These are phyloP conservation scores for Butorides virescens DNA, from an alignment of 2,113 vertebrate genomes.

Conservation along the genomic window DNA sequence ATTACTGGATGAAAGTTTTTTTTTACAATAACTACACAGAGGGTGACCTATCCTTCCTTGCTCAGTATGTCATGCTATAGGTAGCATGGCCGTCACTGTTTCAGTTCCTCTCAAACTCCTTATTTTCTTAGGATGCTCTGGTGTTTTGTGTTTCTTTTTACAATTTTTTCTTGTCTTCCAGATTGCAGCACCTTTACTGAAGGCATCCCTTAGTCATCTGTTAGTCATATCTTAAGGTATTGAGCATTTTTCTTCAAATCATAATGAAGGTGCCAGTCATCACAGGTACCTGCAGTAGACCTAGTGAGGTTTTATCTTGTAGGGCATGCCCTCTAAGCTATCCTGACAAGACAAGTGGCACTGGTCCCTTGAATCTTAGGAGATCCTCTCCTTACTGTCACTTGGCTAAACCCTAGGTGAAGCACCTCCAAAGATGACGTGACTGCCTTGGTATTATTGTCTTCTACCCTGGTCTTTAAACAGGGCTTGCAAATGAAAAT, in stretches of 20 bases:
- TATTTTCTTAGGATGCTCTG: not conserved
- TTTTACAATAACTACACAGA: not conserved
- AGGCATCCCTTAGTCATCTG: not conserved
- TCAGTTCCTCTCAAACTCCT: not conserved
- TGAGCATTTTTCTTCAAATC: not conserved
- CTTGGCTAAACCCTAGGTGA: not conserved
- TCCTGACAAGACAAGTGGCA: not conserved
- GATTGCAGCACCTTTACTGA: not conserved
- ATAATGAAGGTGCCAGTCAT: not conserved
- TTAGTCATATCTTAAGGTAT: not conserved
- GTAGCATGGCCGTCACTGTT: not conserved
- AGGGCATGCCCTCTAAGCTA: not conserved
- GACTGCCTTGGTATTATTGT: not conserved
- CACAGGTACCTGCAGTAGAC: not conserved
- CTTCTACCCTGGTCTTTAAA: not conserved
- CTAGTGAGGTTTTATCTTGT: not conserved
- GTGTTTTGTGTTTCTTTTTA: not conserved
- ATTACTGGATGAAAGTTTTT: not conserved
- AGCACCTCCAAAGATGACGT: not conserved
- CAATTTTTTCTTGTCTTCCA: not conserved
- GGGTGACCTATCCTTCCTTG: not conserved
- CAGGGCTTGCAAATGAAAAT: not conserved
- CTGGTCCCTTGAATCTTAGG: not conserved
- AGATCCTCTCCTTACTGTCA: not conserved
- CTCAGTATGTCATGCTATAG: not conserved